Evolutionary conservation across 2,888 invertebrate species (phyloP).

Genomic region (Bombylius major): DNA sequence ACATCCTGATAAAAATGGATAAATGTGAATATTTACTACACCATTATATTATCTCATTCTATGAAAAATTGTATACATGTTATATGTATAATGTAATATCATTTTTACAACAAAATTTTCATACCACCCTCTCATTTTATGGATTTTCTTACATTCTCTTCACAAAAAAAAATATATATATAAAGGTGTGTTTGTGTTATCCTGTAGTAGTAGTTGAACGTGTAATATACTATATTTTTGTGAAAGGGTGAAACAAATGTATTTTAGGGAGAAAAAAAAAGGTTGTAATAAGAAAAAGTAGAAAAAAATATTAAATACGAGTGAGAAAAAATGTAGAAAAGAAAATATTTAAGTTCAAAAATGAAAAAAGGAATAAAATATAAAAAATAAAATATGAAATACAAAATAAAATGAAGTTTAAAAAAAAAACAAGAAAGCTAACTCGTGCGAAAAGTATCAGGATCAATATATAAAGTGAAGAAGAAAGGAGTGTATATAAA

Average conservation of each 20-base stretch:
- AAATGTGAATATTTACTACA: no score
- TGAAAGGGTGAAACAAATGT: neutral
- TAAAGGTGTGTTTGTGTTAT: neutral
- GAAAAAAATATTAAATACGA: no score
- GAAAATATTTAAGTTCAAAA: no score
- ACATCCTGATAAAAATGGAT: no score
- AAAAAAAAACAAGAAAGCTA: slow-evolving; percentile 3
- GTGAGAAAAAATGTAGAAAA: no score
- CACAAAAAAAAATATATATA: neutral
- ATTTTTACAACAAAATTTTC: neutral
- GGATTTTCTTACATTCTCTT: neutral
- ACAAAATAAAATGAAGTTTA: neutral
- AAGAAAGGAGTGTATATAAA: neutral
- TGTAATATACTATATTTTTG: neutral
- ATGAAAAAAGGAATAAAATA: neutral
- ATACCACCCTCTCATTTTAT: neutral
- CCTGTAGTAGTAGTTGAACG: neutral
- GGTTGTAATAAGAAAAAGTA: no score
- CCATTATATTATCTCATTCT: no score
- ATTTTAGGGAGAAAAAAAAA: neutral
- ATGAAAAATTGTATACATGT: no score
- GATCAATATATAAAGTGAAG: slow-evolving; percentile 1
- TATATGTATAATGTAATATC: no score
- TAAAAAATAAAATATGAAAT: neutral
- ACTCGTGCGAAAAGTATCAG: slow-evolving; percentile 5